Evolutionary conservation across 2,113 vertebrate genomes (phyloP).

Genomic region (Hassar affinis): DNA sequence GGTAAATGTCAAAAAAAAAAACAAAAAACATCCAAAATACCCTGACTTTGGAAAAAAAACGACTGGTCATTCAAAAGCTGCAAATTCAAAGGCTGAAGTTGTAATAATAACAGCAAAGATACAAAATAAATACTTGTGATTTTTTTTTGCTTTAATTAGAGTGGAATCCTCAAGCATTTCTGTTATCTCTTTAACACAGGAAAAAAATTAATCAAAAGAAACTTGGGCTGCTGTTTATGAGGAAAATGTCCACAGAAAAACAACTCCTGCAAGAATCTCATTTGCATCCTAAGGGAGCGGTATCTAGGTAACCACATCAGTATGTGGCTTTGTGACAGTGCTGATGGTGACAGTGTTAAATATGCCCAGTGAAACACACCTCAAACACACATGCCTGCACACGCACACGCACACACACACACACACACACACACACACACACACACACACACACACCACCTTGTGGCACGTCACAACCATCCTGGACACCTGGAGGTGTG

Average conservation of each 20-base stretch:
- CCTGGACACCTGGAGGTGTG: constrained; percentile 65
- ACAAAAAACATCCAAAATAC: background rate
- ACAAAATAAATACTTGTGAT: background rate
- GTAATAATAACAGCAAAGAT: constrained; percentile 10
- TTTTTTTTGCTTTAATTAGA: constrained; percentile 27
- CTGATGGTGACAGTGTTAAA: constrained; percentile 66
- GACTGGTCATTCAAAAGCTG: constrained; percentile 5
- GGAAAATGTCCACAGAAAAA: constrained; percentile 51
- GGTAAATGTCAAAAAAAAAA: constrained; percentile 23
- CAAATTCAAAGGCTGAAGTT: constrained; percentile 8
- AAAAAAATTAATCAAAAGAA: constrained; percentile 43
- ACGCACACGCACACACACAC: constrained; percentile 45
- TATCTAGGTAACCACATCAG: constrained; percentile 59
- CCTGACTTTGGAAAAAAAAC: constrained; percentile 1
- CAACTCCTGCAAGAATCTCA: constrained; percentile 54
- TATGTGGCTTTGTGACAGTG: constrained; percentile 52
- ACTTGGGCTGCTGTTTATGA: constrained; percentile 47
- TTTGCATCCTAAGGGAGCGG: constrained; percentile 57
- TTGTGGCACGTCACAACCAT: constrained; percentile 58
- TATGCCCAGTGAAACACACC: constrained; percentile 70
- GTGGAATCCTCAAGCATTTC: constrained; percentile 8
- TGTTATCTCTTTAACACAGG: constrained; percentile 2
- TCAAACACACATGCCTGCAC: constrained; percentile 52
- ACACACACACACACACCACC: constrained; percentile 51
- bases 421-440: constrained; percentile 53